Conservation (phyloP, 2,888 invertebrate genomes). For the Amiota minor region DNA sequence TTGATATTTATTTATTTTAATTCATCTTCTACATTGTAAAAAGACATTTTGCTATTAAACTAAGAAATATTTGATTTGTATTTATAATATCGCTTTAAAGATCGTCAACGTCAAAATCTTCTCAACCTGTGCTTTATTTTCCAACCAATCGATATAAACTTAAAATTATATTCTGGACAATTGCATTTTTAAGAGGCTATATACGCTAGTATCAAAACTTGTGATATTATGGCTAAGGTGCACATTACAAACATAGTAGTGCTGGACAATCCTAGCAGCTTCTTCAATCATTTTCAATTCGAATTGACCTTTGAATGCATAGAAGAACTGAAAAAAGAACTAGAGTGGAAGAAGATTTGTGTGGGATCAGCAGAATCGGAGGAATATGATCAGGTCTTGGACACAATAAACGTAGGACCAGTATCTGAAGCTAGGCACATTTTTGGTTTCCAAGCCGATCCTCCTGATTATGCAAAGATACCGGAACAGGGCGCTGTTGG, state of each 20-base stretch:
- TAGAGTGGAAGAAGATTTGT: slow-evolving; percentile 99
- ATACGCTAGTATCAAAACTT: too few species aligned
- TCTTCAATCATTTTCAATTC: slow-evolving; percentile 95
- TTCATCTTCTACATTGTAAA: too few species aligned
- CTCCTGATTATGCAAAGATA: slow-evolving; percentile 94
- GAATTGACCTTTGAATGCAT: slow-evolving; percentile 99
- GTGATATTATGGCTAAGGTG: slow-evolving; percentile 89
- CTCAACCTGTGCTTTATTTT: slow-evolving; percentile 40
- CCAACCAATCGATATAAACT: slow-evolving; percentile 8
- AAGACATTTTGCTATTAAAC: too few species aligned
- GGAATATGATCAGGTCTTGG: slow-evolving; percentile 95
- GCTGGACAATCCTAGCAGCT: slow-evolving; percentile 96
- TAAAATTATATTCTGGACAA: neutral
- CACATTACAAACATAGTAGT: slow-evolving; percentile 98
- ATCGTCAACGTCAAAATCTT: neutral
- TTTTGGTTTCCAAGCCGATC: slow-evolving; percentile 85
- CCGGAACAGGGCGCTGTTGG: slow-evolving; percentile 98
- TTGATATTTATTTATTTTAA: too few species aligned
- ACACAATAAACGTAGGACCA: slow-evolving; percentile 98
- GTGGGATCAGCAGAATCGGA: slow-evolving; percentile 98
- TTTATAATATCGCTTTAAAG: too few species aligned
- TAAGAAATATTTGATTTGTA: too few species aligned
- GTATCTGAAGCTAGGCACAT: slow-evolving; percentile 96
- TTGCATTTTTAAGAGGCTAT: neutral
- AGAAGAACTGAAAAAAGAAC: slow-evolving; percentile 95